These are phyloP conservation scores for Abscondita cerata DNA, from an alignment of 2,888 invertebrate species.

Conservation along the genomic window DNA sequence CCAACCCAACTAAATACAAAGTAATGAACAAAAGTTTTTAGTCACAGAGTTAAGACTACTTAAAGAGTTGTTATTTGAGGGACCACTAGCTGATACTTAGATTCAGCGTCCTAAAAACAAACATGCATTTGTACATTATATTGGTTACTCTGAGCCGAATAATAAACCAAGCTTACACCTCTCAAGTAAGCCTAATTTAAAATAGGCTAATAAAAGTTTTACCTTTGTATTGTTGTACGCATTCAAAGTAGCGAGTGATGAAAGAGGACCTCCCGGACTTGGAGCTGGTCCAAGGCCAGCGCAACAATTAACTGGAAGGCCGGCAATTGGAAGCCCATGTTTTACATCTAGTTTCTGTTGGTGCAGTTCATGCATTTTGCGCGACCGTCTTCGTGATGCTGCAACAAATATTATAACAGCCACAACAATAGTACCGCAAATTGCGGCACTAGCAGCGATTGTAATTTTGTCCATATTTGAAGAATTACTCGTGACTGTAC, in stretches of 20 bases:
- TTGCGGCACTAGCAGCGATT: slow-evolving; percentile 91
- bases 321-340: slow-evolving; percentile 72
- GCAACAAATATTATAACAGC: slow-evolving; percentile 91
- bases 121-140: too few species aligned
- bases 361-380: slow-evolving; percentile 76
- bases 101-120: slow-evolving; percentile 13
- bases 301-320: slow-evolving; percentile 82
- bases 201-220: too few species aligned
- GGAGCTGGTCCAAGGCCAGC: slow-evolving; percentile 74
- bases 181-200: too few species aligned
- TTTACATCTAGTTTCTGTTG: slow-evolving; percentile 67
- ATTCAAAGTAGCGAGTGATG: slow-evolving; percentile 82
- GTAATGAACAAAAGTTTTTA: slow-evolving; percentile 1
- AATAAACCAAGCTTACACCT: too few species aligned
- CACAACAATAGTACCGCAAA: slow-evolving; percentile 89
- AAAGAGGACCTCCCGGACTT: slow-evolving; percentile 80
- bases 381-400: slow-evolving; percentile 79
- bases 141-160: too few species aligned
- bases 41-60: not conserved
- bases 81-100: slow-evolving; percentile 8
- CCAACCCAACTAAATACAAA: slow-evolving; percentile 9
- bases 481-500: slow-evolving; percentile 81
- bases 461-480: slow-evolving; percentile 96
- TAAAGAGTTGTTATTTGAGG: slow-evolving; percentile 16
- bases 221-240: slow-evolving; percentile 86